Conservation (phyloP, 2,113 vertebrate species). For the Promerops cafer region DNA sequence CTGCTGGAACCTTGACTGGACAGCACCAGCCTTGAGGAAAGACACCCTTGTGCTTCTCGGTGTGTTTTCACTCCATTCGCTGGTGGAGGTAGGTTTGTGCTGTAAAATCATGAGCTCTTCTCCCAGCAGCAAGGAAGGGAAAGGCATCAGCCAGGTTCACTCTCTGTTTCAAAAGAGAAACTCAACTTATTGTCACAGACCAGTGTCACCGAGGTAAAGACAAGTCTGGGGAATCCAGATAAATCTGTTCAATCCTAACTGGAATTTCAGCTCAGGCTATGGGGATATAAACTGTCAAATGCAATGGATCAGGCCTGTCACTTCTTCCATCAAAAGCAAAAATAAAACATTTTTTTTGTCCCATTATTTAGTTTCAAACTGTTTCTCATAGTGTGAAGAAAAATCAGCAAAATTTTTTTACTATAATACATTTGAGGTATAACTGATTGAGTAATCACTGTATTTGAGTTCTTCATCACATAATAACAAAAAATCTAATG, state of each 20-base stretch:
- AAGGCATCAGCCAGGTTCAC: background rate
- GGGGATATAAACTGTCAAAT: constrained; percentile 39
- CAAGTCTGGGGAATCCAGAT: background rate
- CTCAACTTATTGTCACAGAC: background rate
- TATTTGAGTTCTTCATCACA: background rate
- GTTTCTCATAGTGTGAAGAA: background rate
- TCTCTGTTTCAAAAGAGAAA: background rate
- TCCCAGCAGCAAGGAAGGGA: background rate
- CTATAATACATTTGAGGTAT: background rate
- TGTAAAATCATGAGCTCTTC: background rate
- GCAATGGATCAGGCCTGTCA: constrained; percentile 12
- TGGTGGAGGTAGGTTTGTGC: background rate
- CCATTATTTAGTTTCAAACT: background rate
- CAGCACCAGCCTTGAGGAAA: background rate
- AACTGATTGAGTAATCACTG: background rate
- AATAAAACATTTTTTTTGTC: background rate
- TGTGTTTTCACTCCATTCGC: background rate
- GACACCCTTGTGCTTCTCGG: fast-evolving
- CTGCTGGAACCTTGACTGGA: fast-evolving
- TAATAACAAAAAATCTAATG: background rate
- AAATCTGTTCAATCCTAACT: constrained; percentile 34
- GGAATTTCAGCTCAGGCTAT: constrained; percentile 29
- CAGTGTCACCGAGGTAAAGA: background rate
- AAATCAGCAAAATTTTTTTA: too few relatives aligned
- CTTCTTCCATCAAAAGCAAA: background rate